Evolutionary conservation across 2,888 invertebrate species (phyloP), one percentile per base, ranked within the genome.

Genomic region (Dinocampus coccinellae): DNA sequence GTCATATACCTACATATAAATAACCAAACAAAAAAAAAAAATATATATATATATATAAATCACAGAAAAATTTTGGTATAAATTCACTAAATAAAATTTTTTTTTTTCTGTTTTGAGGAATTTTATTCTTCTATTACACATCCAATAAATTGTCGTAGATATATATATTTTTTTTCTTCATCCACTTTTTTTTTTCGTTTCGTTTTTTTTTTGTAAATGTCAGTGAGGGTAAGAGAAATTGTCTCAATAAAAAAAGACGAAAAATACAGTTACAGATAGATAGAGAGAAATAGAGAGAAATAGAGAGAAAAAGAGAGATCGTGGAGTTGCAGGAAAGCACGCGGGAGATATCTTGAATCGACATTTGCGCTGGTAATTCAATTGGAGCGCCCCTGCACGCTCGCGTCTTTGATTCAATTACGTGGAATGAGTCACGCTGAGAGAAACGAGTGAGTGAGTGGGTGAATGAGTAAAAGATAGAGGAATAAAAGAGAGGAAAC

Each of bases 301-400:
- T 22, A 16, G 60, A 26, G 36, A 65, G 26, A 29, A 63, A 75
- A 73, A 68, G 57, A 70, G 63, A 61, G 63, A n/a, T n/a, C 69
- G 42, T 16, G 2, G 26, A 47, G 53, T 60, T 60, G 57, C 42
- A 64, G 58, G 22, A 64, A 39, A 65, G 58, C 53, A 60, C 52
- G 26, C 39, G 34, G 62, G 75, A 81, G 80, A 80, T 82, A 80
- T 85, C 85, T 84, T 84, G 83, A 82, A 83, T 83, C 85, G 85
- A 86, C 85, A 86, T 85, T 85, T 86, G 85, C 83, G 82, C 81
- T 69, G 79, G 81, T 85, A 85, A 86, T 82, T 85, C 81, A 81
- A 86, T 86, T 84, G 81, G 73, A 77, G 75, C 80, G 76, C 84
- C 73, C 72, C 65, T 75, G 70, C 85, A 85, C 78, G 79, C 82